Base-by-base conservation (phyloP, 2,113 vertebrate species). In the Prolemur simus region DNA sequence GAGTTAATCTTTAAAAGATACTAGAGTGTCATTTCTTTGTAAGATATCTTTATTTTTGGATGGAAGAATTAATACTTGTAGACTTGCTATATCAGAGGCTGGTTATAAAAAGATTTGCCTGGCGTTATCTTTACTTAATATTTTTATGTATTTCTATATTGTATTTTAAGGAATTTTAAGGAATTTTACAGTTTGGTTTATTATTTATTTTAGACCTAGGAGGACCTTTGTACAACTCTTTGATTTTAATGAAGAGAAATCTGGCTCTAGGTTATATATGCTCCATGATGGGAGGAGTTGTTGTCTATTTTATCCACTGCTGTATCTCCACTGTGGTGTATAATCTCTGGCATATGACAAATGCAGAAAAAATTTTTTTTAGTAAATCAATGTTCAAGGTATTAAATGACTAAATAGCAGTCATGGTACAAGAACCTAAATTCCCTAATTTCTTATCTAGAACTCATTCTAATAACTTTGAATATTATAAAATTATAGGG, bases 1-100 rank as follows among this genome's bases (percentile, higher is more conserved):
- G 68, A 92, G 42, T 63, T 83, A 54, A 87, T 87, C 29, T 95
- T 92, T 81, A 49, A 45, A 77, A 84, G 69, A 9, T 23, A 8
- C 49, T 42, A 18, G 47, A 49, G 10, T 58, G 4, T 54, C 2
- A 37, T 5, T 73, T 73, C 52, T 68, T 63, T 91, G 15, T 89
- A 52, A 39, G 45, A 23, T 73, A 66, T 37, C 25, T 54, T 54
- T 71, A 14, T 54, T 78, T 89, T 77, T 56, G 39, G 73, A 77
- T 81, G 27, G 32, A 77, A 81, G 52, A 85, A 47, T 58, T 60
- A 68, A n/a, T 68, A 32, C 14, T 25, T 29, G 0, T 77, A 47
- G 73, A 25, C 1, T 86, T 84, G 27, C 8, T 58, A 10, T 58
- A 39, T 39, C n/a, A 68, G 47, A 80, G 20, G 21, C n/a, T 93